phyloP scores from a whole-genome alignment of 2,888 invertebrate species.

The Idaea dimidiata region DNA sequence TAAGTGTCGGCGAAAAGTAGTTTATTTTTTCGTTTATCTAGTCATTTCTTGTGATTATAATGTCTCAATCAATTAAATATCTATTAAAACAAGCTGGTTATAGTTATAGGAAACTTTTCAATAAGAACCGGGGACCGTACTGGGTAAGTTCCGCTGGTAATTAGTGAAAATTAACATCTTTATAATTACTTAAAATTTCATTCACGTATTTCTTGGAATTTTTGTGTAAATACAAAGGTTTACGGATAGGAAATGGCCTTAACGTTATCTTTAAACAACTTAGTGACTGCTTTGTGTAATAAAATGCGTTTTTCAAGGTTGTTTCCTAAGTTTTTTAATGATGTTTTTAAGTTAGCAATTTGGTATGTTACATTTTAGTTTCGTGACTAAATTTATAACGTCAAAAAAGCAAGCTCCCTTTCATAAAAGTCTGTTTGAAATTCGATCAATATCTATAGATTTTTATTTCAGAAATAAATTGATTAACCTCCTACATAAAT shows the following conservation, averaged over 20 bases:
- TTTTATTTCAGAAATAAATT: too few relatives aligned
- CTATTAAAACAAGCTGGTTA: slow-evolving; percentile 50
- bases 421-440: too few relatives aligned
- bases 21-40: slow-evolving; percentile 11
- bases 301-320: slow-evolving; percentile 15
- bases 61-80: slow-evolving; percentile 62
- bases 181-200: slow-evolving; percentile 13
- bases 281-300: slow-evolving; percentile 8
- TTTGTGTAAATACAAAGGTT: slow-evolving; percentile 10
- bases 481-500: too few relatives aligned
- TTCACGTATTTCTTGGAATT: slow-evolving; percentile 11
- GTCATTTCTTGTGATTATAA: slow-evolving; percentile 33
- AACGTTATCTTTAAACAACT: slow-evolving; percentile 14
- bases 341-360: background rate
- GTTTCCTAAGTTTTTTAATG: background rate
- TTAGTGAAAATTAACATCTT: slow-evolving; percentile 18
- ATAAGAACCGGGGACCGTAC: slow-evolving; percentile 47
- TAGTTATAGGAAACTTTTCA: slow-evolving; percentile 50
- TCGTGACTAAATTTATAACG: background rate
- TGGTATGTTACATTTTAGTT: background rate
- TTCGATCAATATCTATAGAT: too few relatives aligned
- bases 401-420: too few relatives aligned
- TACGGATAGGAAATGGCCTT: slow-evolving; percentile 18
- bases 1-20: slow-evolving; percentile 8
- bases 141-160: slow-evolving; percentile 51